Conservation (phyloP, 2,797 vertebrate genomes). For the Oreochromis mossambicus region DNA sequence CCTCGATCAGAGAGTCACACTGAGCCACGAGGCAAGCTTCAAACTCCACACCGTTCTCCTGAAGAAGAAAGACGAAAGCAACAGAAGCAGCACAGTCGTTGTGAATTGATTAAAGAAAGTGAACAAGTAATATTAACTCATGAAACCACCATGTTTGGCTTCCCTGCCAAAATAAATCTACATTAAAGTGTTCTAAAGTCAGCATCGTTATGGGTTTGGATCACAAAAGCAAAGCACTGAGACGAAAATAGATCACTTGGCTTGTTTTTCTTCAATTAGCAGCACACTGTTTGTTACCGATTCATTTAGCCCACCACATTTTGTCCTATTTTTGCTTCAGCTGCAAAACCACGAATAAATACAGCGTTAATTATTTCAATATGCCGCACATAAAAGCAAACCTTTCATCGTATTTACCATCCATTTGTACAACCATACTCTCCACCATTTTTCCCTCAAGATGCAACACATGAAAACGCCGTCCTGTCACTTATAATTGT, state of each 20-base stretch:
- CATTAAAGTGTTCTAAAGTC: not conserved
- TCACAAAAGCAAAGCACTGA: not conserved
- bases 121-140: not conserved
- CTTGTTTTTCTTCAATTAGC: constrained; percentile 13
- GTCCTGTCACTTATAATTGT: not conserved
- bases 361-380: constrained; percentile 1
- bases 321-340: constrained; percentile 23
- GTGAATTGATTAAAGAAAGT: not conserved
- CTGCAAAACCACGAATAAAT: not conserved
- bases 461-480: not conserved
- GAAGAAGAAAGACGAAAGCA: not conserved
- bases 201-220: not conserved
- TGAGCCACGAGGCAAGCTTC: constrained; percentile 97
- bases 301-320: constrained; percentile 4
- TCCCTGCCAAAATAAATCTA: not conserved
- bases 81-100: not conserved
- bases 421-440: not conserved
- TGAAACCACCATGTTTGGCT: not conserved
- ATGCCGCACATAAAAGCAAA: not conserved
- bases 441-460: not conserved
- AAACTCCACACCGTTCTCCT: constrained; percentile 96
- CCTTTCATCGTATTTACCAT: not conserved
- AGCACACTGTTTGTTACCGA: not conserved
- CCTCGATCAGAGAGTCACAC: constrained; percentile 94
- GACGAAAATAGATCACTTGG: constrained; percentile 16